Percentiles rank a stretch among this genome's conserved stretches.
These are phyloP conservation scores for Aplochiton taeniatus DNA, from an alignment of 2,797 vertebrate species.

Conservation along the genomic window DNA sequence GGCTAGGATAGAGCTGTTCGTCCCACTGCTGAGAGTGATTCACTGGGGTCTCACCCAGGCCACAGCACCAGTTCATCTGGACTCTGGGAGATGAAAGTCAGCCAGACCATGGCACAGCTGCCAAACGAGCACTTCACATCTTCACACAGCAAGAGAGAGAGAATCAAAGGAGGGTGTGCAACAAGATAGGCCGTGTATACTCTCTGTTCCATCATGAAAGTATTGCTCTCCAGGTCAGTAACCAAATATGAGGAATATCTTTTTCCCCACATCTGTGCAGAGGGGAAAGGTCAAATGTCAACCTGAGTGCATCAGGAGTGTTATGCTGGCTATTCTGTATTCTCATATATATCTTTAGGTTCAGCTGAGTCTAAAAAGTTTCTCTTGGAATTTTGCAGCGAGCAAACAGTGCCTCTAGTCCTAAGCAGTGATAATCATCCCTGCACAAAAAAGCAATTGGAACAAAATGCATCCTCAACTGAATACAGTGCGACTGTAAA, in stretches of 20 bases:
- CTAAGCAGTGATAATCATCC: slow-evolving; percentile 60
- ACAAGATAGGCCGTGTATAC: neutral
- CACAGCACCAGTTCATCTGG: neutral
- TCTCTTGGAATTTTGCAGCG: slow-evolving; percentile 30
- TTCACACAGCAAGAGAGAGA: neutral
- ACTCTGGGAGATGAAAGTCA: neutral
- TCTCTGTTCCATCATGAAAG: neutral
- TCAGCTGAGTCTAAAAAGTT: neutral
- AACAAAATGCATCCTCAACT: slow-evolving; percentile 54
- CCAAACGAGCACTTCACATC: neutral
- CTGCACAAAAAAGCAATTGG: slow-evolving; percentile 60
- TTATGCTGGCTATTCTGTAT: too few species aligned
- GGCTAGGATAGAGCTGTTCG: slow-evolving; percentile 15
- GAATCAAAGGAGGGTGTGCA: neutral
- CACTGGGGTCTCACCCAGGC: neutral
- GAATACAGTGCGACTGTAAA: slow-evolving; percentile 58
- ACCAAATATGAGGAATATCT: too few species aligned
- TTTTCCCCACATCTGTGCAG: too few species aligned
- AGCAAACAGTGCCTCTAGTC: slow-evolving; percentile 38
- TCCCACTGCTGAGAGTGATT: slow-evolving; percentile 31
- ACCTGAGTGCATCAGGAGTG: too few species aligned
- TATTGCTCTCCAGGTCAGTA: too few species aligned
- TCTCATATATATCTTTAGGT: neutral
- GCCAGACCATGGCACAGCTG: neutral
- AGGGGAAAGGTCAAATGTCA: too few species aligned